phyloP scores from a whole-genome alignment of 1,140 invertebrate genomes.

The Archivesica marissinica region DNA sequence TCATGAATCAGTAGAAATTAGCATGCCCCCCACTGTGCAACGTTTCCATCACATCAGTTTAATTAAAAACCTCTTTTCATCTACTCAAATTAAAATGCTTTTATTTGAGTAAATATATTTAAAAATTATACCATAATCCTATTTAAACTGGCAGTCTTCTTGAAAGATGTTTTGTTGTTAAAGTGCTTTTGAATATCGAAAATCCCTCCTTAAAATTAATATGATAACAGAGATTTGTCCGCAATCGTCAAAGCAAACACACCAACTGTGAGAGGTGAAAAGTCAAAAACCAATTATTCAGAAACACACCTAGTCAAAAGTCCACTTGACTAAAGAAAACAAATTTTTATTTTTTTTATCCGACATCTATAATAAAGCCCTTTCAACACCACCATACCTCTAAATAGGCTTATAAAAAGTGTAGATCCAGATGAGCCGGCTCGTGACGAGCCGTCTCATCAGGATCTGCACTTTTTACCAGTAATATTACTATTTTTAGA shows the following conservation, averaged over 20 bases:
- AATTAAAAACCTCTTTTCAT: not conserved
- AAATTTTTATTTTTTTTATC: too few relatives aligned
- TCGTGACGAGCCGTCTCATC: too few relatives aligned
- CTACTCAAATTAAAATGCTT: not conserved
- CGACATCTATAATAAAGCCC: too few relatives aligned
- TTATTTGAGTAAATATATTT: slow-evolving; percentile 25
- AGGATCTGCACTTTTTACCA: too few relatives aligned
- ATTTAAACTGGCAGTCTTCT: not conserved
- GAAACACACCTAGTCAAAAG: not conserved
- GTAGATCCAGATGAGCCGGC: too few relatives aligned
- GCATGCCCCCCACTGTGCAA: too few relatives aligned
- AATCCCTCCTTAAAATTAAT: not conserved
- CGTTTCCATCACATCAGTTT: not conserved
- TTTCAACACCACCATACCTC: too few relatives aligned
- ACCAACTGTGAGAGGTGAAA: not conserved
- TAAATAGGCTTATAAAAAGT: too few relatives aligned
- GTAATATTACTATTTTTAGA: too few relatives aligned
- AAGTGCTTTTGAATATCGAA: slow-evolving; percentile 18
- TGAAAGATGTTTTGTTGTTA: not conserved
- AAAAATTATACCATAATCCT: not conserved
- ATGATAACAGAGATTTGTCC: not conserved
- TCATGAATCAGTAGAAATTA: too few relatives aligned
- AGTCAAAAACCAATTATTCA: too few relatives aligned
- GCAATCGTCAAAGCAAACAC: slow-evolving; percentile 19
- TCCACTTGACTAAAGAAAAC: not conserved